A percentile compares a stretch with the other conserved stretches of the same genome.
Conservation (phyloP, 2,797 vertebrate species). For the Eupleurogrammus muticus region DNA sequence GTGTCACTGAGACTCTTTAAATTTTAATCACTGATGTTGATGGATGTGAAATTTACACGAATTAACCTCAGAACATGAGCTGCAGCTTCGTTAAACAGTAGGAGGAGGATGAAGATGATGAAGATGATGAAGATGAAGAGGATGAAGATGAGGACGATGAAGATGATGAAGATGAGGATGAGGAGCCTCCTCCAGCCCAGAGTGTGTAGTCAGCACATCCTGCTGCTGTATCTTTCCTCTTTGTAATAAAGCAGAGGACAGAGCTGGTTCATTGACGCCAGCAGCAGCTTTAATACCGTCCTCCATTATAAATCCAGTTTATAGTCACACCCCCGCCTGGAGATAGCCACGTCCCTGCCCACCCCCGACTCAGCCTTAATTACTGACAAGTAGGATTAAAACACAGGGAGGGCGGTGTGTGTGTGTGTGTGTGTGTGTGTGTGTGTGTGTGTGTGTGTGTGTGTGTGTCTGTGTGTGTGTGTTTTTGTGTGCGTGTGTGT, state of each 20-base stretch:
- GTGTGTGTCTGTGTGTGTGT: constrained; percentile 40
- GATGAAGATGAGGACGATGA: constrained; percentile 45
- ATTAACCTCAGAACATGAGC: constrained; percentile 9
- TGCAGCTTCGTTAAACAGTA: constrained; percentile 45
- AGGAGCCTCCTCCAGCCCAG: too few species aligned
- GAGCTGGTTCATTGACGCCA: constrained; percentile 88
- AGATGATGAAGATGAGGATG: constrained; percentile 43
- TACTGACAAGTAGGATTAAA: constrained; percentile 95
- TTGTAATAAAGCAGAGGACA: constrained; percentile 90
- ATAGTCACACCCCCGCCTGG: constrained; percentile 85
- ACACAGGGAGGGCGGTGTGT: constrained; percentile 76
- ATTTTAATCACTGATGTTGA: not conserved
- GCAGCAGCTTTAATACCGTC: constrained; percentile 89
- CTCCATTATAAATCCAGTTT: constrained; percentile 93
- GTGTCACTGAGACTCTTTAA: not conserved
- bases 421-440: constrained; percentile 42
- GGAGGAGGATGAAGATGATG: too few species aligned
- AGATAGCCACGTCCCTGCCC: constrained; percentile 79
- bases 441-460: constrained; percentile 26
- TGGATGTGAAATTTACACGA: constrained; percentile 6
- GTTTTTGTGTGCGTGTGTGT: constrained; percentile 32
- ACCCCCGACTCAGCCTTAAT: constrained; percentile 89
- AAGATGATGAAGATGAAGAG: constrained; percentile 27
- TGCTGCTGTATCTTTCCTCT: constrained; percentile 77
- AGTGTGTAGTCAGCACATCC: constrained; percentile 80